Evolutionary conservation across 2,888 invertebrate genomes (phyloP), one percentile per base, ranked within the genome.

Genomic region (Acrobasis consociella): DNA sequence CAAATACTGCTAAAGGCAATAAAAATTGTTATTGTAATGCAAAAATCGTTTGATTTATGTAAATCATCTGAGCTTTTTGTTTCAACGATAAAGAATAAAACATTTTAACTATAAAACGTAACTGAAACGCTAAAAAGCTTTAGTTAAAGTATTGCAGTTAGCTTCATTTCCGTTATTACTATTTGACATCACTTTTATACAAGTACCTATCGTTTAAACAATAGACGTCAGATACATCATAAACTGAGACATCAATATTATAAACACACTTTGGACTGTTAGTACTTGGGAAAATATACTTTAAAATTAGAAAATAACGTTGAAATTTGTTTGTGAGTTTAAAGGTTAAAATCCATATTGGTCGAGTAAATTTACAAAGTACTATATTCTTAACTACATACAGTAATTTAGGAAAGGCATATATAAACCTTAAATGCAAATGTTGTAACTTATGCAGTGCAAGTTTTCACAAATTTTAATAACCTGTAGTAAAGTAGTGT

Each of bases 151-250:
- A 31, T 22, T 52, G 13, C 31, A 52, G 52, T 52, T 52, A 52
- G 22, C 52, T 13, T 52, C 3, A 52, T 31, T n/a, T 52, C 13
- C 31, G 52, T 52, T 52, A 52, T 52, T 16, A 56, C 17, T 42
- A 22, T 42, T 56, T 56, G 11, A 42, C 46, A 15, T n/a, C 42
- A 13, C 15, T 55, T 55, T 37, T 15, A 55, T 15, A 55, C 55
- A 39, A 39, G 15, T n/a, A n/a, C n/a, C n/a, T n/a, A 56, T 42
- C 42, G 42, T 56, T 56, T 56, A 56, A 17, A 42, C 56, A 42
- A 46, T 42, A 42, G 17, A 17, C 46, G 17, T 56, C 56, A 56
- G n/a, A 42, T 42, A 56, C 42, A 42, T 56, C 56, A 13, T 56
- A 56, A 56, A 42, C 22, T 56, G 22, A 22, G 22, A 22, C 39